A percentile compares a stretch with the other conserved stretches of the same genome.
Conservation (phyloP, 2,888 invertebrate genomes). For the Drosophila conformis region DNA sequence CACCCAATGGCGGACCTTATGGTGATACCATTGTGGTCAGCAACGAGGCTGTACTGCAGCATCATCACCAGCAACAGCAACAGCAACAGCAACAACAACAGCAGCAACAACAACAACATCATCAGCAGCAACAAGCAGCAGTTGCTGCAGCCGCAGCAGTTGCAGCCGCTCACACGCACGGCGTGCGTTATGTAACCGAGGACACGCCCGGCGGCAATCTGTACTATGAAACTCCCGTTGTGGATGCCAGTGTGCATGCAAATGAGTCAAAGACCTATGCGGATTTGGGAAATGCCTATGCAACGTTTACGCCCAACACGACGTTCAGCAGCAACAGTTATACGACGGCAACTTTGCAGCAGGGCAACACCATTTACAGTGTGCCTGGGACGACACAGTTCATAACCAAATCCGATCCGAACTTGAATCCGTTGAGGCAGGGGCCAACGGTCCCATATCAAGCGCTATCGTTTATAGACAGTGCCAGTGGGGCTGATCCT, state of each 20-base stretch:
- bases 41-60: slow-evolving; percentile 70
- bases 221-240: slow-evolving; percentile 77
- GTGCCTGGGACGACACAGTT: slow-evolving; percentile 77
- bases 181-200: slow-evolving; percentile 65
- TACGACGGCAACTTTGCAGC: slow-evolving; percentile 63
- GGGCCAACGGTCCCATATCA: slow-evolving; percentile 77
- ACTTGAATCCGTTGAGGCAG: slow-evolving; percentile 80
- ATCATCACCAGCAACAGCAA: slow-evolving; percentile 66
- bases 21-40: slow-evolving; percentile 77
- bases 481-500: slow-evolving; percentile 71
- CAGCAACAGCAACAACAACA: slow-evolving; percentile 67
- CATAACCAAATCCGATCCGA: slow-evolving; percentile 83
- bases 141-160: slow-evolving; percentile 39
- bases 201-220: slow-evolving; percentile 43
- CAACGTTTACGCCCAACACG: slow-evolving; percentile 72
- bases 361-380: slow-evolving; percentile 80
- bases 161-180: slow-evolving; percentile 46
- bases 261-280: slow-evolving; percentile 84
- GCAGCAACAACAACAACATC: slow-evolving; percentile 58
- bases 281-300: slow-evolving; percentile 82
- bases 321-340: slow-evolving; percentile 72
- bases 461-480: slow-evolving; percentile 77
- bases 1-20: slow-evolving; percentile 75
- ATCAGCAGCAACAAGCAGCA: slow-evolving; percentile 50
- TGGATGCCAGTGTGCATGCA: slow-evolving; percentile 76